These are phyloP conservation scores for Morone chrysops DNA, from an alignment of 2,113 vertebrate species.

Conservation along the genomic window DNA sequence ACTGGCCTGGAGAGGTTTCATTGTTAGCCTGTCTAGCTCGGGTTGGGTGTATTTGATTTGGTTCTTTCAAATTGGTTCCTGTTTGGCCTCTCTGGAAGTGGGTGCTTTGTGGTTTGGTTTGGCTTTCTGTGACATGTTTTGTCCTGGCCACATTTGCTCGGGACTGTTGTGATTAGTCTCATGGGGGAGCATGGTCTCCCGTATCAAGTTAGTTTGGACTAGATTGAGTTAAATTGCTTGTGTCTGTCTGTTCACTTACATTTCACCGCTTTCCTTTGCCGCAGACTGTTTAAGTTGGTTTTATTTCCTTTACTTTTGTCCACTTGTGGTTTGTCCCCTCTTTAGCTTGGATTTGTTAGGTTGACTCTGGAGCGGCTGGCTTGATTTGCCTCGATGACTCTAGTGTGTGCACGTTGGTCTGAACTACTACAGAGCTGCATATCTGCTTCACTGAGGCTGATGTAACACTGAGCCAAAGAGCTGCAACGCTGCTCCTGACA, in stretches of 20 bases:
- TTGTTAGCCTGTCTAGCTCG: background rate
- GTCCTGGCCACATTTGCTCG: background rate
- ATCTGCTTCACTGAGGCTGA: constrained; percentile 62
- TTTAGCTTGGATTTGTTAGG: constrained; percentile 32
- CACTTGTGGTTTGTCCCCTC: constrained; percentile 11
- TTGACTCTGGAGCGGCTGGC: constrained; percentile 15
- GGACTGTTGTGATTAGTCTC: constrained; percentile 12
- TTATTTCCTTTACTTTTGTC: constrained; percentile 34
- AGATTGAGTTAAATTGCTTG: constrained; percentile 30
- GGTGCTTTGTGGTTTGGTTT: constrained; percentile 14
- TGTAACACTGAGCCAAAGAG: constrained; percentile 76
- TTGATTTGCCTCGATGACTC: constrained; percentile 16
- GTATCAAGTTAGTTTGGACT: constrained; percentile 3
- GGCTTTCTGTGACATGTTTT: constrained; percentile 28
- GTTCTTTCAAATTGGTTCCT: constrained; percentile 10
- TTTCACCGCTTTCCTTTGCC: constrained; percentile 1
- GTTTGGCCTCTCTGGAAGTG: background rate
- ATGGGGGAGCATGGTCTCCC: background rate
- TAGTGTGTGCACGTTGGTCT: background rate
- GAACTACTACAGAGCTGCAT: constrained; percentile 32
- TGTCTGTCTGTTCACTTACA: constrained; percentile 24
- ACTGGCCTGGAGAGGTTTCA: background rate
- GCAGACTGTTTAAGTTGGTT: constrained; percentile 39
- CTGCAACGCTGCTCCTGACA: constrained; percentile 62
- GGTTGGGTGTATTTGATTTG: constrained; percentile 13